Conservation (phyloP, 2,888 invertebrate species). For the Sphecodes monilicornis region DNA sequence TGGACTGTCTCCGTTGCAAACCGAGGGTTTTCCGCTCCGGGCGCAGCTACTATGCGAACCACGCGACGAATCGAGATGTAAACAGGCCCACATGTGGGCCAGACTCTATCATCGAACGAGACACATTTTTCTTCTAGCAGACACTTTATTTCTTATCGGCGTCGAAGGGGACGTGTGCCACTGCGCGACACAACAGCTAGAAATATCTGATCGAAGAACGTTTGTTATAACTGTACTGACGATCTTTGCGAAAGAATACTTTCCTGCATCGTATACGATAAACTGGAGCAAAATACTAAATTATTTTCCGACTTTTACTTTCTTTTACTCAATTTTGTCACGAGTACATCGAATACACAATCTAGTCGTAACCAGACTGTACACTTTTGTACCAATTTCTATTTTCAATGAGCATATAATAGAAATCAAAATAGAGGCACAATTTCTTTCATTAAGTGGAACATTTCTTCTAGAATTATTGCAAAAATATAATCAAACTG, state of each 20-base stretch:
- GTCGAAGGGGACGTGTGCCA: not conserved
- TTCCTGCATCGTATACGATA: not conserved
- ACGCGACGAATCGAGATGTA: slow-evolving; percentile 35
- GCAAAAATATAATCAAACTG: too few species aligned
- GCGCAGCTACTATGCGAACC: slow-evolving; percentile 31
- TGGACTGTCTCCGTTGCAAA: slow-evolving; percentile 5
- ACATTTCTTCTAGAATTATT: too few species aligned
- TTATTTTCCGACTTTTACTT: too few species aligned
- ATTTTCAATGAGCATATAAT: too few species aligned
- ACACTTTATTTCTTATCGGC: slow-evolving; percentile 3
- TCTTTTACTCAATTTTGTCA: too few species aligned
- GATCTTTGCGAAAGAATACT: not conserved
- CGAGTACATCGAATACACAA: too few species aligned
- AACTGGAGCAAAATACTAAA: too few species aligned
- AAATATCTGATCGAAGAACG: not conserved
- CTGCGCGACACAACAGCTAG: slow-evolving; percentile 7
- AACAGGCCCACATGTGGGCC: slow-evolving; percentile 52
- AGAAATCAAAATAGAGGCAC: too few species aligned
- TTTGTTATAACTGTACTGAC: not conserved
- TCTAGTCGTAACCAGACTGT: too few species aligned
- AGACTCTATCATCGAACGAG: slow-evolving; percentile 41
- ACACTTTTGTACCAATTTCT: too few species aligned
- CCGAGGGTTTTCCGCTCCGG: slow-evolving; percentile 15
- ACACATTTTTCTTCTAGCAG: slow-evolving; percentile 26
- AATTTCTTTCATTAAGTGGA: too few species aligned